Evolutionary conservation across 2,888 invertebrate species (phyloP).

Genomic region (Entomobrya multifasciata): DNA sequence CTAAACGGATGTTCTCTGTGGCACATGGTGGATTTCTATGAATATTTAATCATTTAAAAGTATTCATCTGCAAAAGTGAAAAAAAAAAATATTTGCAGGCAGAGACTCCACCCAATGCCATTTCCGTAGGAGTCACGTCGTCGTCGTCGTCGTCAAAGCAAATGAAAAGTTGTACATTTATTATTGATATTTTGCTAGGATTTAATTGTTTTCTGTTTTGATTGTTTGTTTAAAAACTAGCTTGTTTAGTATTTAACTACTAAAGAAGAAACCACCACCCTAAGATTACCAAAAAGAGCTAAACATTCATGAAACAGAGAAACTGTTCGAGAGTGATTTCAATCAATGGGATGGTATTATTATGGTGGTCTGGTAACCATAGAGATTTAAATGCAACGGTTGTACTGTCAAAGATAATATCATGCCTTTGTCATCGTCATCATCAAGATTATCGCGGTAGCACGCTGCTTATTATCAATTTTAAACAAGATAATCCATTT

Average conservation of each 20-base stretch:
- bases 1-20: not conserved
- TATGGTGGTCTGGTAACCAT: too few relatives aligned
- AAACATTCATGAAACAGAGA: not conserved
- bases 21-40: conserved; percentile 10
- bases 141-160: conserved; percentile 9
- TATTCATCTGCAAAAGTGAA: conserved; percentile 50
- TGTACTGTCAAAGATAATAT: too few relatives aligned
- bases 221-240: not conserved
- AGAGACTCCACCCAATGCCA: conserved; percentile 55
- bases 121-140: conserved; percentile 63
- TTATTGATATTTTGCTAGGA: not conserved
- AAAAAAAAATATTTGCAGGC: conserved; percentile 2
- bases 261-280: too few relatives aligned
- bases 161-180: not conserved
- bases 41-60: conserved; percentile 11
- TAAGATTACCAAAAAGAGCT: too few relatives aligned
- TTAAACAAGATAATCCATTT: not conserved
- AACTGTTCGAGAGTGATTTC: conserved; percentile 11
- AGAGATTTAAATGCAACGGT: too few relatives aligned
- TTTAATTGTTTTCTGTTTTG: conserved; percentile 2
- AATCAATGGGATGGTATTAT: too few relatives aligned
- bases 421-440: too few relatives aligned
- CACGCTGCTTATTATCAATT: not conserved
- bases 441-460: too few relatives aligned
- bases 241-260: too few relatives aligned